These are phyloP conservation scores for Lepidochrysops patricia DNA, from an alignment of 2,888 invertebrate genomes.

Conservation along the genomic window DNA sequence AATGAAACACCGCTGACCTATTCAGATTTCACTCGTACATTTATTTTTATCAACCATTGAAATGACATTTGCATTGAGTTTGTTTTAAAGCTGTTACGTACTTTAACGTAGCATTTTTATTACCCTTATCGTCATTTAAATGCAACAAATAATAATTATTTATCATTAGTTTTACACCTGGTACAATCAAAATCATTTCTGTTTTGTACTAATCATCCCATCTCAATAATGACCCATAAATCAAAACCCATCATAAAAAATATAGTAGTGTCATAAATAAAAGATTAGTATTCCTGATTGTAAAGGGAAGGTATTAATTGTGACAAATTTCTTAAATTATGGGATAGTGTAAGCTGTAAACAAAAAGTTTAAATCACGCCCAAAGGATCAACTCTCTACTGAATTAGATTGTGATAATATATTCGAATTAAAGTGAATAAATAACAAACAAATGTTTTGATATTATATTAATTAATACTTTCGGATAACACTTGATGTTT, in stretches of 20 bases:
- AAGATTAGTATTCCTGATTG: slow-evolving; percentile 3
- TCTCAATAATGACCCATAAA: neutral
- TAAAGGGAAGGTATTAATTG: neutral
- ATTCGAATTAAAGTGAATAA: neutral
- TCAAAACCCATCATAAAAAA: neutral
- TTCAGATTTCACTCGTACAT: slow-evolving; percentile 39
- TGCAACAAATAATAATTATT: neutral
- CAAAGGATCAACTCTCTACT: slow-evolving; percentile 36
- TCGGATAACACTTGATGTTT: neutral
- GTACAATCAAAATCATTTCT: neutral
- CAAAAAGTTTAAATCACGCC: slow-evolving; percentile 30
- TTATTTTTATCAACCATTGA: neutral
- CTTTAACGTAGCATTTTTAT: neutral
- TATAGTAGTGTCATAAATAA: slow-evolving; percentile 2
- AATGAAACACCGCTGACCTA: slow-evolving; percentile 62
- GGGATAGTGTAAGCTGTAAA: neutral
- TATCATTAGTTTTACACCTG: no score
- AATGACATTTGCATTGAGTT: neutral
- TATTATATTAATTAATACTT: neutral
- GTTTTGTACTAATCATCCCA: neutral
- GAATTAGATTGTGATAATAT: neutral
- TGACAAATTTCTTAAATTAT: slow-evolving; percentile 4
- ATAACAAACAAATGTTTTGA: neutral
- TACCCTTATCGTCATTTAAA: neutral
- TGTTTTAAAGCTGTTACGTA: neutral